Conservation (phyloP, 2,113 vertebrate species). For the Hepsetus odoe region DNA sequence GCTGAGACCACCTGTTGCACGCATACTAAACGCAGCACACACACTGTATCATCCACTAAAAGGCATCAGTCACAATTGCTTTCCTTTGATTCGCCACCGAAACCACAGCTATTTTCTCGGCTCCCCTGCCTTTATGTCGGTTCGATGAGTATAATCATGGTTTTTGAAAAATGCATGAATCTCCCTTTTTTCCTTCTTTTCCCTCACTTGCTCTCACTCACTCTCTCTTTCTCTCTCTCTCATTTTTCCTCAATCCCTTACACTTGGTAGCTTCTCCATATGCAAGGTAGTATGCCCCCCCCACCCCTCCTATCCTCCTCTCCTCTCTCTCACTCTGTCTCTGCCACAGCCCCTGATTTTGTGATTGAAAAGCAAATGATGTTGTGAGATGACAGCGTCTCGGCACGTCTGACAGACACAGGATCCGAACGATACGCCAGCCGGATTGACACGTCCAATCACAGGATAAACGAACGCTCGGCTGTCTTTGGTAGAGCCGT, state of each 20-base stretch:
- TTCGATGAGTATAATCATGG: conserved; percentile 40
- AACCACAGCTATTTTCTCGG: conserved; percentile 31
- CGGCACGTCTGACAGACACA: conserved; percentile 24
- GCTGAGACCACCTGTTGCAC: conserved; percentile 35
- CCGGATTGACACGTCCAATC: conserved; percentile 4
- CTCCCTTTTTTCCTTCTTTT: neutral
- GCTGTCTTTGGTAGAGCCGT: conserved; percentile 26
- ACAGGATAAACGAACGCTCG: conserved; percentile 23
- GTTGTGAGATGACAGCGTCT: conserved; percentile 9
- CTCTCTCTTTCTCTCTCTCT: neutral
- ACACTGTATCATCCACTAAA: conserved; percentile 32
- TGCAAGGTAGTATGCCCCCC: neutral
- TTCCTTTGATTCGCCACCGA: conserved; percentile 34
- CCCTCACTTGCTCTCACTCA: conserved; percentile 4
- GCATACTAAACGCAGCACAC: conserved; percentile 13
- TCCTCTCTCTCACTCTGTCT: neutral
- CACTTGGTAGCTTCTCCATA: neutral
- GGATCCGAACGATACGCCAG: conserved; percentile 20
- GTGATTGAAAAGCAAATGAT: conserved; percentile 46
- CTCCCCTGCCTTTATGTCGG: conserved; percentile 24
- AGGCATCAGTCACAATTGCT: conserved; percentile 42
- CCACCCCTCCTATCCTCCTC: neutral
- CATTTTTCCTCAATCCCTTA: conserved; percentile 1
- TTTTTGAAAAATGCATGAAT: conserved; percentile 32
- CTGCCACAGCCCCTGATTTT: conserved; percentile 43